Conservation (phyloP, 53 echinoderm and acorn worm genomes). For the Arbacia lixula region DNA sequence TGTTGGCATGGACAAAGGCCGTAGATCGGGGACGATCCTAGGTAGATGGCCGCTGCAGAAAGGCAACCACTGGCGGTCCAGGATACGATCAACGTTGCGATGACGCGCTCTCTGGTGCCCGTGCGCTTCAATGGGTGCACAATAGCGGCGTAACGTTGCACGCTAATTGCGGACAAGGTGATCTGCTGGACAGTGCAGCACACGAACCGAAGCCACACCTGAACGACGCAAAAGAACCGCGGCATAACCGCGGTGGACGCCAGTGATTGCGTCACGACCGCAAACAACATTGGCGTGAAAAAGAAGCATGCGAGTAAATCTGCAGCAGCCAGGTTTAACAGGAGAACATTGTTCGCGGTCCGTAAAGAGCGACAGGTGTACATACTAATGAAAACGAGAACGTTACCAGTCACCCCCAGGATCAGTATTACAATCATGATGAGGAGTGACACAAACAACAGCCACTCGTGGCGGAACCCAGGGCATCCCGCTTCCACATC, state of each 20-base stretch:
- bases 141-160: constrained; percentile 86
- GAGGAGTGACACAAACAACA: not conserved
- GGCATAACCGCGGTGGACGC: constrained; percentile 21
- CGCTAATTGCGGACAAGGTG: constrained; percentile 76
- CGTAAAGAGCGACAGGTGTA: constrained; percentile 71
- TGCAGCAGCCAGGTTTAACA: constrained; percentile 82
- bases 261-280: constrained; percentile 51
- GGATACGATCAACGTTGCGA: constrained; percentile 56
- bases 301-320: constrained; percentile 70
- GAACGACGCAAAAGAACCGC: constrained; percentile 59
- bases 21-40: constrained; percentile 62
- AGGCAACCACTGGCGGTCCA: constrained; percentile 67
- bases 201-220: constrained; percentile 71
- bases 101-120: constrained; percentile 70
- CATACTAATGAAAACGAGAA: constrained; percentile 80
- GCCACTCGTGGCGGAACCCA: not conserved
- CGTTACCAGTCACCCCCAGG: constrained; percentile 74
- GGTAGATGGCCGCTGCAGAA: constrained; percentile 36
- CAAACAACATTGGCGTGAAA: constrained; percentile 58
- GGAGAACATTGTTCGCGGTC: constrained; percentile 84
- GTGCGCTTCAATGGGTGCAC: constrained; percentile 84
- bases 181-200: constrained; percentile 78
- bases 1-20: constrained; percentile 69
- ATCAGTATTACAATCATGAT: constrained; percentile 63
- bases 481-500: not conserved